Evolutionary conservation across 2,797 vertebrate genomes (phyloP), one percentile per base, ranked within the genome.

Genomic region (Oryzias sinensis): DNA sequence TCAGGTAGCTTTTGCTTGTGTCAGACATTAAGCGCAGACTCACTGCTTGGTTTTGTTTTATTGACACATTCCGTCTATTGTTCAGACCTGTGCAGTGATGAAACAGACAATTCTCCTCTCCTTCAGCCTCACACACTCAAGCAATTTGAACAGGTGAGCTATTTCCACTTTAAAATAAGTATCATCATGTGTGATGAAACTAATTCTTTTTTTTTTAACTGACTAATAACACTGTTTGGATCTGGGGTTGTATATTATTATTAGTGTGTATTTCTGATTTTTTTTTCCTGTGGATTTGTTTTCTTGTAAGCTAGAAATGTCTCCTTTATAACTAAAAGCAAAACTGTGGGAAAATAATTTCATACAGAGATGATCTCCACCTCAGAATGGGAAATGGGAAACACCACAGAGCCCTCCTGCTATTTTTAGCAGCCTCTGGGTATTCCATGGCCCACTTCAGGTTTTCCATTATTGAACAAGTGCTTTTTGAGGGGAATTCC

Each of bases 81-180:
- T 63, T 79, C 18, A 88, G 92, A 93, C 88, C 82, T 93, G 79
- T 85, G 89, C 18, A 80, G 80, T 43, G 88, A 92, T 81, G 87
- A 85, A 60, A 79, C 90, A 68, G 92, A 93, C 56, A 93, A 91
- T 70, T 86, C 89, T 63, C 92, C 91, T 45, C 89, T 88, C 40
- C 83, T 93, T 46, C 95, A 96, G 80, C 92, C 92, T 1, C 95
- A 97, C 86, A 95, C 95, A 8, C 89, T 98, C 81, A 89, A 92
- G 72, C 85, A 97, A 70, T 97, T 97, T 20, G 95, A 97, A 76
- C 94, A 97, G 95, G 96, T 97, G 83, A 90, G 91, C 37, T 47
- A 0, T 17, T 48, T 68, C 22, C 44, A 29, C 44, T 68, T 20
- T 58, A 11, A 59, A 18, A 43, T 14, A 6, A 46, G 8, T 15